Base-by-base conservation (phyloP, 2,113 vertebrate species). In the Lathamus discolor region DNA sequence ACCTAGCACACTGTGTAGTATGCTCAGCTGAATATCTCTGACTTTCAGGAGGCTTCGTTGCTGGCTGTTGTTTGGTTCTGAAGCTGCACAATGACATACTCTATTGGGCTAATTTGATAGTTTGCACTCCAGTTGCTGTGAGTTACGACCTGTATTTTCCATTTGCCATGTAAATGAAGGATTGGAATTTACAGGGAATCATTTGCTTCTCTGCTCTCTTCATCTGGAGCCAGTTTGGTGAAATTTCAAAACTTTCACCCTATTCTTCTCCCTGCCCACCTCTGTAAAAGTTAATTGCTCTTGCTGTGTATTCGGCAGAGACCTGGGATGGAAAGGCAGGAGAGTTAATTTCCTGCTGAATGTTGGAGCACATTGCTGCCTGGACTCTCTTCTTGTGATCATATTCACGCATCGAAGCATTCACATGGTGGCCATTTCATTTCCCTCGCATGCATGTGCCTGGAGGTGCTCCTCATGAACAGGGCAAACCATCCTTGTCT, bases 21-120 rank as follows among this genome's bases (percentile, higher is more conserved):
- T 93, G 90, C 95, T 94, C 74, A 94, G 82, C 33, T 93, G 95
- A 96, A 75, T 96, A 95, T 95, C 92, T 95, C 93, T 81, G 82
- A 91, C 94, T 96, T 97, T 85, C 92, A 94, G 95, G 88, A 93
- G 88, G 95, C 73, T 91, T 90, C 41, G 1, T 90, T 33, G 81
- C 91, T 81, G 88, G 79, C 83, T 88, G 89, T 81, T 96, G 81
- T 95, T 96, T 96, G 88, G 94, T 96, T 94, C 92, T 83, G 86
- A 94, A 94, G 91, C 91, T 89, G 92, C 94, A 83, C 91, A 79
- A 82, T 92, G 96, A 94, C 92, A 93, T 95, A 91, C 92, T 92
- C 95, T 96, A 17, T 94, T 96, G 96, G 96, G 78, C 96, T 96
- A 89, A 97, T 94, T 95, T 91, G 93, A 92, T 93, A 87, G 94